Evolutionary conservation across 2,797 vertebrate species (phyloP).

Genomic region (Rhabdomys pumilio): DNA sequence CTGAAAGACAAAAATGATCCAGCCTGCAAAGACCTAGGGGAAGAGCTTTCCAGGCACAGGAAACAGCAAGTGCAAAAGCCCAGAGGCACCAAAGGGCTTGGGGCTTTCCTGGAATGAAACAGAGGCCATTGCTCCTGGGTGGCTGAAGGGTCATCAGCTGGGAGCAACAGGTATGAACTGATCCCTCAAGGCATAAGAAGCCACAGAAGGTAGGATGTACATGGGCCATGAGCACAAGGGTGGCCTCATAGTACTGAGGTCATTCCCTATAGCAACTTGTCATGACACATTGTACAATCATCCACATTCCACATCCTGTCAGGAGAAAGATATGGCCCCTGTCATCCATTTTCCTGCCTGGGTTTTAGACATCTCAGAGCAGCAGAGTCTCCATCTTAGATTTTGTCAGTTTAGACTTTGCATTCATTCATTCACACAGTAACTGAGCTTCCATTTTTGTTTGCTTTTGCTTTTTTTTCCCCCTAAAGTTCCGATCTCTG

Average conservation of each 20-base stretch:
- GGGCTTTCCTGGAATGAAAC: neutral
- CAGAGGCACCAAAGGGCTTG: neutral
- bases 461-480: neutral
- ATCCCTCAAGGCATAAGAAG: neutral
- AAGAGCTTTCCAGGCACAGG: constrained; percentile 43
- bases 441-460: neutral
- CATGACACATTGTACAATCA: neutral
- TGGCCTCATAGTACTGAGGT: neutral
- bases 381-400: neutral
- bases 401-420: neutral
- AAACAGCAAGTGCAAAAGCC: neutral
- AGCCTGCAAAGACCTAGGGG: neutral
- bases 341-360: neutral
- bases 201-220: neutral
- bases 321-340: neutral
- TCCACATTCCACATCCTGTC: neutral
- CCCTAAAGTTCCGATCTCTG: neutral
- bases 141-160: neutral
- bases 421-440: neutral
- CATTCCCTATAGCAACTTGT: neutral
- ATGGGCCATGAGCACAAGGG: neutral
- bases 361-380: neutral
- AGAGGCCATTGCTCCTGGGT: neutral
- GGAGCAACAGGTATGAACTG: neutral
- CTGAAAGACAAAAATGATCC: constrained; percentile 36